Evolutionary conservation across 2,113 vertebrate species (phyloP).

Genomic region (Gavia stellata): DNA sequence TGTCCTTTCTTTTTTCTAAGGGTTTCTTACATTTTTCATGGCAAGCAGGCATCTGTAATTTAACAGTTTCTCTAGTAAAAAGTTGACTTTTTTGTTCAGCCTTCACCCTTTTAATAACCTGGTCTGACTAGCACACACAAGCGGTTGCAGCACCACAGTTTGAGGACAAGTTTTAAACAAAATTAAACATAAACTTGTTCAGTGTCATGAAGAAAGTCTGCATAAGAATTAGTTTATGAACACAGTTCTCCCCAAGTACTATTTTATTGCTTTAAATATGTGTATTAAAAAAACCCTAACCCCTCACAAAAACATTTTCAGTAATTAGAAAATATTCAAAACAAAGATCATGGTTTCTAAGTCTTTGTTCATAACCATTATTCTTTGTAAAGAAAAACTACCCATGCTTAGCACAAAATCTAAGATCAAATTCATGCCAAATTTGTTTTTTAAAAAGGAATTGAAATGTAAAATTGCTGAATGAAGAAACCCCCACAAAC

Average conservation of each 20-base stretch:
- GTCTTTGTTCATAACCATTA: background rate
- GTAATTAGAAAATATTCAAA: background rate
- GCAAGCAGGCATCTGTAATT: background rate
- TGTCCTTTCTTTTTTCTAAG: background rate
- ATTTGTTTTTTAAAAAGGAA: background rate
- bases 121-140: background rate
- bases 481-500: background rate
- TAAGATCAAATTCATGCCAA: background rate
- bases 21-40: background rate
- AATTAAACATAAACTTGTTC: background rate
- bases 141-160: background rate
- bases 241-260: background rate
- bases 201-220: background rate
- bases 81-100: background rate
- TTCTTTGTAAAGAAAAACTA: background rate
- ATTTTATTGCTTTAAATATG: background rate
- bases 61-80: background rate
- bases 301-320: background rate
- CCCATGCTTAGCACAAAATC: background rate
- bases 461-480: background rate
- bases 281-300: rapidly evolving
- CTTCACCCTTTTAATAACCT: background rate
- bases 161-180: background rate
- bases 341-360: background rate
- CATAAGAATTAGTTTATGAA: background rate